Conservation (phyloP, 2,797 vertebrate species). For the Falco columbarius region DNA sequence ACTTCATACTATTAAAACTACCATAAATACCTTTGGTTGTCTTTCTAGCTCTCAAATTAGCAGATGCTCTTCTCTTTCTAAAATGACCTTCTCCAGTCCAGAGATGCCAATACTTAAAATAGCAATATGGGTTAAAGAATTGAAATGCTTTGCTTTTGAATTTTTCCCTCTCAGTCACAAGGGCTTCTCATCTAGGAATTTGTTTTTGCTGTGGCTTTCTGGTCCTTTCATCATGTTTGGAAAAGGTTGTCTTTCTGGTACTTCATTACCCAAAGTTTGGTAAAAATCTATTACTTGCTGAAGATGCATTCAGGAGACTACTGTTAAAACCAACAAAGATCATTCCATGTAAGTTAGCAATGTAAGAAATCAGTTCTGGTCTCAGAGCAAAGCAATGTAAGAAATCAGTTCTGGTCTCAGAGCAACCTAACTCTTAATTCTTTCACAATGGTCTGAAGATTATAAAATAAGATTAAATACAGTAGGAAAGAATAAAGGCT, state of each 20-base stretch:
- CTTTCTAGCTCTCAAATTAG: slow-evolving; percentile 40
- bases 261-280: not conserved
- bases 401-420: not conserved
- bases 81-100: slow-evolving; percentile 17
- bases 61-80: slow-evolving; percentile 61
- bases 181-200: not conserved
- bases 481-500: not conserved
- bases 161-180: not conserved
- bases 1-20: slow-evolving; percentile 4
- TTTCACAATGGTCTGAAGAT: not conserved
- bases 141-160: not conserved
- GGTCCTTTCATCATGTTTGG: not conserved
- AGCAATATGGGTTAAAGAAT: not conserved
- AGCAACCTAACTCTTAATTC: not conserved
- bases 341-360: not conserved
- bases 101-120: slow-evolving; percentile 21
- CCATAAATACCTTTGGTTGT: slow-evolving; percentile 53
- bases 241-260: not conserved
- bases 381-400: not conserved
- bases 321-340: not conserved
- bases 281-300: not conserved
- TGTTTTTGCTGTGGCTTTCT: not conserved
- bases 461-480: not conserved
- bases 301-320: not conserved
- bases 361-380: not conserved